A percentile compares a stretch with the other conserved stretches of the same genome.
Conservation (phyloP, 2,888 invertebrate genomes). For the Scaptomyza cyrtandrae region DNA sequence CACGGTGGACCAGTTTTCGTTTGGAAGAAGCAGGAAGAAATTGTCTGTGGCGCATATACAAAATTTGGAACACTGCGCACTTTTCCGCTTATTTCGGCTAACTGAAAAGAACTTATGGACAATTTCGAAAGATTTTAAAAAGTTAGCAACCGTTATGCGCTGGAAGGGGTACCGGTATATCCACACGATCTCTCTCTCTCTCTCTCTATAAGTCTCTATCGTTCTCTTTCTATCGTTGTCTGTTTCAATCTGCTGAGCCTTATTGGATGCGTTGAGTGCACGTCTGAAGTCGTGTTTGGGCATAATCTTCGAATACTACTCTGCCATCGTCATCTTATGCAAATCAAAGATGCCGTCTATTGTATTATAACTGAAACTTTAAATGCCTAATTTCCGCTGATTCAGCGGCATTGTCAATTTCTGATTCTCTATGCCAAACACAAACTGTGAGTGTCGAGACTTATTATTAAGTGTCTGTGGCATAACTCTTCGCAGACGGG, state of each 20-base stretch:
- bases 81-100: slow-evolving; percentile 10
- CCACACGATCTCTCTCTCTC: slow-evolving; percentile 1
- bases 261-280: slow-evolving; percentile 36
- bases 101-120: slow-evolving; percentile 22
- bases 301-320: slow-evolving; percentile 31
- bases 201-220: background rate
- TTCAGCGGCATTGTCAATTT: slow-evolving; percentile 73
- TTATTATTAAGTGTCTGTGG: slow-evolving; percentile 48
- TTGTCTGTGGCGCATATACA: slow-evolving; percentile 54
- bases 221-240: background rate
- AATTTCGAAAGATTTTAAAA: slow-evolving; percentile 27
- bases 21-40: slow-evolving; percentile 60
- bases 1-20: slow-evolving; percentile 72
- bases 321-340: slow-evolving; percentile 55
- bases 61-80: slow-evolving; percentile 33
- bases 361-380: background rate
- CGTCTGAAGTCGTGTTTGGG: slow-evolving; percentile 54
- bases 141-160: slow-evolving; percentile 33
- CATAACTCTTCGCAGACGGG: slow-evolving; percentile 43
- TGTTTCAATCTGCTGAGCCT: slow-evolving; percentile 30
- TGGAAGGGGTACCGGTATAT: slow-evolving; percentile 16
- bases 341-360: slow-evolving; percentile 42
- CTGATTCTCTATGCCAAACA: slow-evolving; percentile 51
- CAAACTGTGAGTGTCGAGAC: slow-evolving; percentile 28
- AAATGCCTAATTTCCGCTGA: slow-evolving; percentile 71